phyloP scores from a whole-genome alignment of 2,113 vertebrate genomes.

The Poeciliopsis prolifica region DNA sequence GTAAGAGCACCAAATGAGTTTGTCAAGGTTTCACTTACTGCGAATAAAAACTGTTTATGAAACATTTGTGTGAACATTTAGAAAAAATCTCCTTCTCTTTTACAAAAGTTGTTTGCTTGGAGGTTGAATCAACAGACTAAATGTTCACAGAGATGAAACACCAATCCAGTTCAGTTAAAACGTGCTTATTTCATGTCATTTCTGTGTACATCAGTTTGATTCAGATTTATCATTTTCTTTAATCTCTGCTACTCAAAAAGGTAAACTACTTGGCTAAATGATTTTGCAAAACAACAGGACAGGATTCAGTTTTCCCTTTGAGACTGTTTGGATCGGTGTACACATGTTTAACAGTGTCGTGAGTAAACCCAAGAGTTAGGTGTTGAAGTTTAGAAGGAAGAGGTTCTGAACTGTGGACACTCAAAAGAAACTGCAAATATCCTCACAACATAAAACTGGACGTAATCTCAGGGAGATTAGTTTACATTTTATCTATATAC shows the following conservation, averaged over 20 bases:
- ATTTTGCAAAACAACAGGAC: slow-evolving; percentile 51
- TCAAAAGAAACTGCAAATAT: not conserved
- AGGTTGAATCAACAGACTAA: slow-evolving; percentile 33
- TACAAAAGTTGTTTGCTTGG: slow-evolving; percentile 30
- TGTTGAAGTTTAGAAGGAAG: slow-evolving; percentile 45
- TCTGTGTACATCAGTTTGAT: slow-evolving; percentile 47
- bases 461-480: not conserved
- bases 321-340: slow-evolving; percentile 61
- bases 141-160: slow-evolving; percentile 30
- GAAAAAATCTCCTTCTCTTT: slow-evolving; percentile 13
- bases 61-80: slow-evolving; percentile 48
- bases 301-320: slow-evolving; percentile 39
- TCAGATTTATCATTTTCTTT: slow-evolving; percentile 51
- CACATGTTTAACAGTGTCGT: slow-evolving; percentile 68
- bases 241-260: slow-evolving; percentile 25
- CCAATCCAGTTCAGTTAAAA: slow-evolving; percentile 20
- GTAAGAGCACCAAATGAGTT: slow-evolving; percentile 42
- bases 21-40: slow-evolving; percentile 35
- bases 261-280: slow-evolving; percentile 38
- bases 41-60: slow-evolving; percentile 36
- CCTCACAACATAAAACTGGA: not conserved
- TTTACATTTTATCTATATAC: not conserved
- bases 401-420: not conserved
- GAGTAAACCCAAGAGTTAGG: slow-evolving; percentile 67
- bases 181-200: slow-evolving; percentile 56